These are phyloP conservation scores for Lytechinus variegatus DNA, from an alignment of 35 echinoderm and acorn worm species.

Conservation along the genomic window DNA sequence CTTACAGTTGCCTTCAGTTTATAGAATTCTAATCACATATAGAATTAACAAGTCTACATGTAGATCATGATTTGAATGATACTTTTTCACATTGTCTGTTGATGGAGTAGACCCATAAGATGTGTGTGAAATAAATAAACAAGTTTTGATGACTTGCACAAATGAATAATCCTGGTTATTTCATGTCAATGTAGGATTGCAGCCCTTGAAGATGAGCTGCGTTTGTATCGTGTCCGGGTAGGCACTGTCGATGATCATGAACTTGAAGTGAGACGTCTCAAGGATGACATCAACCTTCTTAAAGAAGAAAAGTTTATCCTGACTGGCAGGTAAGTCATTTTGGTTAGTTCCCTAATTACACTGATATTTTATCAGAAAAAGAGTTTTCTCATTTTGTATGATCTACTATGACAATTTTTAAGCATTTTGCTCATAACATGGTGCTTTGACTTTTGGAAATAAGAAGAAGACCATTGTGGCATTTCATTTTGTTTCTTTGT, in stretches of 20 bases:
- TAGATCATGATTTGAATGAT: neutral
- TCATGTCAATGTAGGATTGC: conserved; percentile 47
- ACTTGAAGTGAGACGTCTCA: conserved; percentile 62
- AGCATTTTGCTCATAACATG: too few species aligned
- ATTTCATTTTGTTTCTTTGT: too few species aligned
- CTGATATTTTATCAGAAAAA: too few species aligned
- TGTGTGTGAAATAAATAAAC: neutral
- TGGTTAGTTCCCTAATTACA: neutral
- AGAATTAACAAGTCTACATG: neutral
- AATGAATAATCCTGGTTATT: neutral
- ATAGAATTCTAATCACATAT: neutral
- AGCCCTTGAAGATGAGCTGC: conserved; percentile 77
- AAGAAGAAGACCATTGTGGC: too few species aligned
- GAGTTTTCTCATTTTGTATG: too few species aligned
- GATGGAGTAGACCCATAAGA: neutral
- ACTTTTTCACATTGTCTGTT: neutral
- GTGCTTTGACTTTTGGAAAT: too few species aligned
- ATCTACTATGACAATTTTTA: too few species aligned
- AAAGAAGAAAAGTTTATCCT: conserved; percentile 93
- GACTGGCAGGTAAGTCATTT: conserved; percentile 78
- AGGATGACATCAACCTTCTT: conserved; percentile 71
- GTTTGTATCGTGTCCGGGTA: conserved; percentile 66
- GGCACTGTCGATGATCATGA: conserved; percentile 84
- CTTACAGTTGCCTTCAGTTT: too few species aligned
- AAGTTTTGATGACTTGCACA: neutral